These are phyloP conservation scores for Eleginops maclovinus DNA, from an alignment of 2,113 vertebrate genomes.

Conservation along the genomic window DNA sequence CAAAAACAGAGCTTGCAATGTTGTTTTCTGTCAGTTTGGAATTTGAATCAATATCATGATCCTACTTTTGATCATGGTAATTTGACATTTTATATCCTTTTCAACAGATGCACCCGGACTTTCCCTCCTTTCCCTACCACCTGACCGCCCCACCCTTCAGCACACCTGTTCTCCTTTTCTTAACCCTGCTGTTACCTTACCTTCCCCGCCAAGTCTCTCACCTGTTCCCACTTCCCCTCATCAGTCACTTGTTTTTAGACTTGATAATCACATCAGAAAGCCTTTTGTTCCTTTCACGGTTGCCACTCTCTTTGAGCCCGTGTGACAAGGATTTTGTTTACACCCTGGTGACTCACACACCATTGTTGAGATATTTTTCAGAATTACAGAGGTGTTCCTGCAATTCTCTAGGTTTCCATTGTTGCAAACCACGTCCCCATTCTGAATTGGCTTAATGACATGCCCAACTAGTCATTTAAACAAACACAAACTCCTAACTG, in stretches of 20 bases:
- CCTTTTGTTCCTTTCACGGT: neutral
- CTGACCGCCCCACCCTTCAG: neutral
- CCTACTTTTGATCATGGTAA: no score
- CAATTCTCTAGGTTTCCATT: neutral
- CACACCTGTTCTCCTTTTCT: neutral
- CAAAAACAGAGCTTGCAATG: no score
- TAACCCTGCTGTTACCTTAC: neutral
- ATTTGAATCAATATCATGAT: no score
- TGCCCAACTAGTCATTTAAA: neutral
- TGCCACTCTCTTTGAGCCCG: neutral
- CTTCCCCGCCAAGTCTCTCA: neutral
- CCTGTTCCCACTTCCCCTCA: neutral
- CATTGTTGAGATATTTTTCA: neutral
- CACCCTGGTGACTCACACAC: no score
- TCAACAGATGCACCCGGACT: neutral
- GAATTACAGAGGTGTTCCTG: neutral
- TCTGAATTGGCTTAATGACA: neutral
- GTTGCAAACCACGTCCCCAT: neutral
- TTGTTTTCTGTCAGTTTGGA: no score
- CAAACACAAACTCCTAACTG: slow-evolving; percentile 9
- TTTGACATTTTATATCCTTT: neutral
- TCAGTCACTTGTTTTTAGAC: neutral
- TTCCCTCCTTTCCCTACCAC: neutral
- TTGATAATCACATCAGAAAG: neutral
- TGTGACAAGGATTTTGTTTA: neutral